Evolutionary conservation across 2,888 invertebrate species (phyloP).

Genomic region (Campoletis raptor): DNA sequence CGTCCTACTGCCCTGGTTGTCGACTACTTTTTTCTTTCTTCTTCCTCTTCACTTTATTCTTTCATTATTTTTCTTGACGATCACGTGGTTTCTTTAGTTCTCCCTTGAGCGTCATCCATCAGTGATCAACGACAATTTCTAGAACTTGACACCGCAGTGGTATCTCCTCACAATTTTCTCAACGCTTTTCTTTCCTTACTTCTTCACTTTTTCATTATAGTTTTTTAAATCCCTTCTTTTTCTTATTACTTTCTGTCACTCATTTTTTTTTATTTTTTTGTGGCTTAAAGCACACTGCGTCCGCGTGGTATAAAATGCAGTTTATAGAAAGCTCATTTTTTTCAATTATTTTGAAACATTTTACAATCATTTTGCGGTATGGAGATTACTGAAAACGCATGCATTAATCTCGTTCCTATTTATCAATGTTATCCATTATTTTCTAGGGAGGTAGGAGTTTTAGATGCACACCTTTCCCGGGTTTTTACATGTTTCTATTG

Average conservation of each 20-base stretch:
- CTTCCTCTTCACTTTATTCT: constrained; percentile 6
- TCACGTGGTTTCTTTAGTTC: constrained; percentile 12
- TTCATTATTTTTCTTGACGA: constrained; percentile 14
- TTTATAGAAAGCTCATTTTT: background rate
- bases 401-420: background rate
- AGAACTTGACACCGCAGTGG: constrained; percentile 30
- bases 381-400: background rate
- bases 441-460: too few relatives aligned
- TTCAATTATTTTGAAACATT: background rate
- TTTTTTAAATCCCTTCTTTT: constrained; percentile 24
- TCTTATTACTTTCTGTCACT: constrained; percentile 33
- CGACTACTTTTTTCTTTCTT: constrained; percentile 13
- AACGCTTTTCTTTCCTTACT: constrained; percentile 17
- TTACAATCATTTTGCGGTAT: background rate
- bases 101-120: constrained; percentile 22
- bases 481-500: too few relatives aligned
- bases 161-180: constrained; percentile 33
- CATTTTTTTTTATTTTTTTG: background rate
- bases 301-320: background rate
- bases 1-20: constrained; percentile 5
- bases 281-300: background rate
- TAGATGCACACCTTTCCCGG: too few relatives aligned
- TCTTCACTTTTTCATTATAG: constrained; percentile 6
- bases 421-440: background rate
- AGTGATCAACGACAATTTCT: constrained; percentile 56